phyloP scores from a whole-genome alignment of 2,797 vertebrate species.

The Acipenser transmontanus region DNA sequence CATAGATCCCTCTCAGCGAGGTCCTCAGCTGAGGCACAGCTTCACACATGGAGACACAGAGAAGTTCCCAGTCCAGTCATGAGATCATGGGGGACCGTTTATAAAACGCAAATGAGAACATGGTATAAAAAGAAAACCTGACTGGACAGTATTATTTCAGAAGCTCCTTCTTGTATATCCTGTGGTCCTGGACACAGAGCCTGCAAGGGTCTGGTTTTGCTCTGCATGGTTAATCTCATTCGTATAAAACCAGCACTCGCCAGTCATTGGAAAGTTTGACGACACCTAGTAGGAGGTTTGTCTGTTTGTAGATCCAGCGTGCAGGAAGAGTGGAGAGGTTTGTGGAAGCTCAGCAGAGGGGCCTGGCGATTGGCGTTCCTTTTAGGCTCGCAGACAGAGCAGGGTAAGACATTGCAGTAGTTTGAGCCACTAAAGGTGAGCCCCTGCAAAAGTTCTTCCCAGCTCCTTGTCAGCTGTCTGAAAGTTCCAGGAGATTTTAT shows the following conservation, averaged over 20 bases:
- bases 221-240: neutral
- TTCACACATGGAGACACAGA: neutral
- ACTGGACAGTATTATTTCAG: neutral
- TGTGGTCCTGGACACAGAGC: slow-evolving; percentile 35
- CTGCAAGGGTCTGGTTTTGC: slow-evolving; percentile 15
- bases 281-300: too few species aligned
- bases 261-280: neutral
- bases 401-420: too few species aligned
- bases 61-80: neutral
- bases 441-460: too few species aligned
- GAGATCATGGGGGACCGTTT: neutral
- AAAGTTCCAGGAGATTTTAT: too few species aligned
- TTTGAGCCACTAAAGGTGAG: too few species aligned
- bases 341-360: too few species aligned
- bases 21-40: slow-evolving; percentile 2
- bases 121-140: neutral
- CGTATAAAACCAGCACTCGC: neutral
- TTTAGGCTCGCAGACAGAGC: too few species aligned
- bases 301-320: too few species aligned
- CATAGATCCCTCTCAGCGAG: neutral
- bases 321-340: too few species aligned
- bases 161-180: neutral
- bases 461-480: too few species aligned
- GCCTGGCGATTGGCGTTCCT: too few species aligned
- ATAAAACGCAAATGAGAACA: neutral